Percentiles rank a stretch among this genome's conserved stretches.
phyloP scores from a whole-genome alignment of 2,888 invertebrate species.

The Rhagophthalmus giganteus region DNA sequence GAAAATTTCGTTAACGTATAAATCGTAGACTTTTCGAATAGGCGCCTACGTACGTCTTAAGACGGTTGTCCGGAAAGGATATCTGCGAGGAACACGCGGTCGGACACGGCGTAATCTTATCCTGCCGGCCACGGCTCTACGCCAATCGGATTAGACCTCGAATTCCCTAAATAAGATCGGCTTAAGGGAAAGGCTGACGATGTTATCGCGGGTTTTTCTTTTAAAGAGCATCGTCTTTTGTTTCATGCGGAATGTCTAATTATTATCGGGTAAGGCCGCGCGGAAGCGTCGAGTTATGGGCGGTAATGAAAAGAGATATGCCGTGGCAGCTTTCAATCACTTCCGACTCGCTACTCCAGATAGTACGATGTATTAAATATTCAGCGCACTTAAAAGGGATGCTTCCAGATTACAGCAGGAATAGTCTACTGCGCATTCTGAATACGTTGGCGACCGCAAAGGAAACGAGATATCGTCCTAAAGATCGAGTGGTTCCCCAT shows the following conservation, averaged over 20 bases:
- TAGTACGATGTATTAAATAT: conserved; percentile 52
- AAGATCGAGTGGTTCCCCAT: not conserved
- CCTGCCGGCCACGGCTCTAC: conserved; percentile 35
- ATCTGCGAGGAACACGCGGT: conserved; percentile 31
- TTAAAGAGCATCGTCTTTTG: conserved; percentile 18
- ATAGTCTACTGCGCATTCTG: conserved; percentile 37
- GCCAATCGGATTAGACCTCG: conserved; percentile 32
- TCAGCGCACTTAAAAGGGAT: conserved; percentile 56
- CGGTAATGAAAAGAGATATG: conserved; percentile 40
- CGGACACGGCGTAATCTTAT: conserved; percentile 37
- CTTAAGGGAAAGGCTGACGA: conserved; percentile 27
- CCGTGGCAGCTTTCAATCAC: conserved; percentile 27
- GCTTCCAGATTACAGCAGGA: conserved; percentile 49
- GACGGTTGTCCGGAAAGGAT: conserved; percentile 25
- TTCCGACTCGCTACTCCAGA: conserved; percentile 31
- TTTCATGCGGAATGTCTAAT: conserved; percentile 20
- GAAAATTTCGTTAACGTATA: conserved; percentile 34
- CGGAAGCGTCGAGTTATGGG: conserved; percentile 21
- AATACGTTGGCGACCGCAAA: conserved; percentile 24
- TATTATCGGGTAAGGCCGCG: conserved; percentile 17
- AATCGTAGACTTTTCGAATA: too few species aligned
- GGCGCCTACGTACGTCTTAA: too few species aligned
- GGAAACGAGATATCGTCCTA: conserved; percentile 10
- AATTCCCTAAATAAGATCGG: conserved; percentile 32
- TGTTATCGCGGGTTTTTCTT: conserved; percentile 22